Percentiles rank a stretch among this genome's conserved stretches.
Evolutionary conservation across 2,888 invertebrate genomes (phyloP).

Genomic region (Nipponacmea schrenckii): DNA sequence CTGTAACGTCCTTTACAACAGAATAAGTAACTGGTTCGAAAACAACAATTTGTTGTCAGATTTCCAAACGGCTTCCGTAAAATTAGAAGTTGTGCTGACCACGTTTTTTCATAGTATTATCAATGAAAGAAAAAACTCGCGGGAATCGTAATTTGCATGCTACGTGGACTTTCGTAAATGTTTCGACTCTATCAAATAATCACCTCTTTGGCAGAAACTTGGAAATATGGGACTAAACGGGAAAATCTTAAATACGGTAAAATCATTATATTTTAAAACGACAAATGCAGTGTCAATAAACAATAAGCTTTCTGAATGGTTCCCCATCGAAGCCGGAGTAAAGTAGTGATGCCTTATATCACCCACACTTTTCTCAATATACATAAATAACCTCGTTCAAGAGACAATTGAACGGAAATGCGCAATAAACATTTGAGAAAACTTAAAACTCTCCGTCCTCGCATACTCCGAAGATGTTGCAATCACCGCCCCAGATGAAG

Average conservation of each 20-base stretch:
- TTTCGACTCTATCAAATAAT: neutral
- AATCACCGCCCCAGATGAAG: neutral
- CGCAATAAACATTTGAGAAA: neutral
- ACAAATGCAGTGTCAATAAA: no score
- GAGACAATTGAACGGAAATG: neutral
- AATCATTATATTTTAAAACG: no score
- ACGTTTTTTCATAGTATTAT: neutral
- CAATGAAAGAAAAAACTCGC: neutral
- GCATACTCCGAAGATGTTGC: neutral
- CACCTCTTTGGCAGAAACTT: neutral
- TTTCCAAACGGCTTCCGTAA: neutral
- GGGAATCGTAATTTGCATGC: neutral
- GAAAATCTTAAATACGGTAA: no score
- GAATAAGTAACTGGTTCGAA: neutral
- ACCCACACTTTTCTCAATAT: no score
- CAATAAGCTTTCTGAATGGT: no score
- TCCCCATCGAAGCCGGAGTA: no score
- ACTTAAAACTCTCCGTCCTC: no score
- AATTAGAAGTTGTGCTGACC: neutral
- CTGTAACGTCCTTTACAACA: neutral
- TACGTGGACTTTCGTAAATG: neutral
- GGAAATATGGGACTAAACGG: neutral
- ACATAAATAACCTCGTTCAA: neutral
- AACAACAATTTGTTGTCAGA: neutral
- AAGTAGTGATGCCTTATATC: no score